Base-by-base conservation (phyloP, 2,888 invertebrate species). In the Balanococcus diminutus region DNA sequence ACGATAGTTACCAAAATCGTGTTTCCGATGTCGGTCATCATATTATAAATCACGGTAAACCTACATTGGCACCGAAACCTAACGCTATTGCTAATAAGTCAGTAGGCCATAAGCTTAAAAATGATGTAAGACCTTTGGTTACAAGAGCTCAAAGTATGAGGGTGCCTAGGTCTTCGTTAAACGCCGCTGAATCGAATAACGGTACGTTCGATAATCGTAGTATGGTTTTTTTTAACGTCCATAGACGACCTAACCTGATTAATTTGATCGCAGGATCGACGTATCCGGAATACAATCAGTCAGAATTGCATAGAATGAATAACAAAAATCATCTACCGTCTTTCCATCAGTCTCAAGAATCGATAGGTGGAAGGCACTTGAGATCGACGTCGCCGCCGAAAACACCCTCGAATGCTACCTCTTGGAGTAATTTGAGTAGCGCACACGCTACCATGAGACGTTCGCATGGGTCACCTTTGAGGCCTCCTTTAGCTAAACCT, bases 141-240 rank as follows among this genome's bases (percentile, higher is more conserved):
- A 92, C 93, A 11, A 91, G 96, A 87, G 94, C 96, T 88, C 96
- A 96, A 90, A 96, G 96, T 90, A 95, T 96, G 95, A 92, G 95
- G 90, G 92, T 94, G 88, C 95, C 96, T 32, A 93, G 95, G 90
- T 95, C 93, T 0, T 92, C 93, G 0, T 92, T 92, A 0, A 92
- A 92, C 0, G 90, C 92, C 67, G 91, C 91, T 42, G 86, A 86
- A 56, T 56, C 51, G 32, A 82, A 86, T 46, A 82, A 82, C 72
- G 86, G 86, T 82, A 31, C 67, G 86, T 82, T 32, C 14, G 9
- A 32, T 32, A 32, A 14, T 32, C 28, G 6, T 67, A 2, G 28
- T 31, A 32, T 42, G 11, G 5, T 1, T 42, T 42, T 42, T 5
- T 42, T 9, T 11, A 11, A 11, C 39, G 11, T 11, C 9, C 39